These are phyloP conservation scores for Rhipidura dahli DNA, from an alignment of 2,113 vertebrate species.

Conservation along the genomic window DNA sequence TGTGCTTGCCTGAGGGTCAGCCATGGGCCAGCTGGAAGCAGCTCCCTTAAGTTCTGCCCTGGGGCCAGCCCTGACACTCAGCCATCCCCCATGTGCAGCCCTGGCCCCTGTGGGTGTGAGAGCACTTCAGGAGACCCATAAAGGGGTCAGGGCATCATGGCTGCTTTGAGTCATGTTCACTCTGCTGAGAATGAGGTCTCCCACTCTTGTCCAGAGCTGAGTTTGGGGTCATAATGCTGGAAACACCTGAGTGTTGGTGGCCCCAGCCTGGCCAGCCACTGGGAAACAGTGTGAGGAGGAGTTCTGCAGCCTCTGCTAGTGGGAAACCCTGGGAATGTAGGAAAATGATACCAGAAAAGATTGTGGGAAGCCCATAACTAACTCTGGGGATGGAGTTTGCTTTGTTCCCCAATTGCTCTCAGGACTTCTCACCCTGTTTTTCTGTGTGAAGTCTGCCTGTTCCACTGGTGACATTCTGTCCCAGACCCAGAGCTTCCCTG, in stretches of 20 bases:
- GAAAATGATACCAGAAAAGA: background rate
- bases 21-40: background rate
- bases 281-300: background rate
- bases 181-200: background rate
- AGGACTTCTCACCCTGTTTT: background rate
- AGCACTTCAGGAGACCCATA: background rate
- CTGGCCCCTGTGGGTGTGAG: background rate
- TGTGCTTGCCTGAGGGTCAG: accelerated
- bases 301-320: accelerated
- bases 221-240: background rate
- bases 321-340: background rate
- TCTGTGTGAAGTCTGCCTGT: background rate
- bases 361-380: background rate
- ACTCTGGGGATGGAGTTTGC: background rate
- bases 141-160: background rate
- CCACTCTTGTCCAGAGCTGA: background rate
- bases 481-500: background rate
- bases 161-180: background rate
- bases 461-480: background rate
- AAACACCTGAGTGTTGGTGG: background rate
- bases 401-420: background rate
- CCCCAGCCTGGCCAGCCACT: accelerated
- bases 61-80: background rate
- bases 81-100: background rate
- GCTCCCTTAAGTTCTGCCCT: background rate